A percentile compares a stretch with the other conserved stretches of the same genome.
Evolutionary conservation across 2,113 vertebrate species (phyloP).

Genomic region (Cheirogaleus medius): DNA sequence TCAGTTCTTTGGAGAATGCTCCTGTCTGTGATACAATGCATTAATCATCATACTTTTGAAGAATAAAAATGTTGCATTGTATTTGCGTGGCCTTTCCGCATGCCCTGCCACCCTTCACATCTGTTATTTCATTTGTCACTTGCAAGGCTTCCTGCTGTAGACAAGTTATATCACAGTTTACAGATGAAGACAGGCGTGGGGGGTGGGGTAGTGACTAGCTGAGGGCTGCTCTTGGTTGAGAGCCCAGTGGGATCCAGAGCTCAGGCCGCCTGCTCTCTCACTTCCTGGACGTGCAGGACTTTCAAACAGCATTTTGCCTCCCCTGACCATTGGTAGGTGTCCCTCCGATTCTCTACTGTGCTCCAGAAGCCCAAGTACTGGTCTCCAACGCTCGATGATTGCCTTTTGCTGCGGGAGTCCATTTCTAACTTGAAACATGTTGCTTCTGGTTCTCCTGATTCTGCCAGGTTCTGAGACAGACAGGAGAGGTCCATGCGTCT

Average conservation of each 20-base stretch:
- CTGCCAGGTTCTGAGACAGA: background rate
- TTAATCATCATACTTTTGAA: background rate
- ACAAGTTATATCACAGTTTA: background rate
- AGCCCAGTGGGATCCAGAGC: background rate
- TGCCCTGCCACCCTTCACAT: background rate
- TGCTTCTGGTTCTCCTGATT: background rate
- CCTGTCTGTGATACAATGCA: too few species aligned
- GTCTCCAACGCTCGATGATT: background rate
- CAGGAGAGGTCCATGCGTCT: background rate
- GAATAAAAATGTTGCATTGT: background rate
- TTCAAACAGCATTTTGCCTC: background rate
- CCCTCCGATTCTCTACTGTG: background rate
- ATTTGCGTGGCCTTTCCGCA: background rate
- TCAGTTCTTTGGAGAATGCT: background rate
- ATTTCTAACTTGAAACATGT: background rate
- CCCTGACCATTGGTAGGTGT: rapidly evolving
- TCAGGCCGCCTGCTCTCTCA: background rate
- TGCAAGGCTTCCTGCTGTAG: background rate
- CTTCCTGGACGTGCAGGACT: background rate
- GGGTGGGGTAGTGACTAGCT: background rate
- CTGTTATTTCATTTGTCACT: background rate
- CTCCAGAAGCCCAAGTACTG: background rate
- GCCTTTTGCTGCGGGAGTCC: background rate
- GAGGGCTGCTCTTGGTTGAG: background rate
- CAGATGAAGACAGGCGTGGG: background rate